Base-by-base conservation (phyloP, 2,113 vertebrate species). In the Carassius carassius region DNA sequence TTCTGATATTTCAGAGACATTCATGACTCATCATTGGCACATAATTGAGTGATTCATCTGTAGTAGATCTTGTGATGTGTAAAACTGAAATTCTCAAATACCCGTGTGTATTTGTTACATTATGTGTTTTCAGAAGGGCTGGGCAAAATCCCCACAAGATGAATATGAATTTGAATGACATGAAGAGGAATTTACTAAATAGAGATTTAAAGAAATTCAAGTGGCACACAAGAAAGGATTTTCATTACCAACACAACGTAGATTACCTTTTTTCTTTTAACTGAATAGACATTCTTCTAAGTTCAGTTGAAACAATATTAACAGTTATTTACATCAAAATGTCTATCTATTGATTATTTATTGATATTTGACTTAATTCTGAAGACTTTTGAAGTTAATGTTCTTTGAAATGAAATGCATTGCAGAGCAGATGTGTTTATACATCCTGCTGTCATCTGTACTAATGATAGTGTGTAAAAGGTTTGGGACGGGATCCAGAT, bases 31-130 rank as follows among this genome's bases (percentile, higher is more conserved):
- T 44, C 6, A 60, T 41, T 12, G 41, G 32, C 32, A n/a, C 19
- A 60, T 44, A 58, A 58, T 37, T 2, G 35, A 79, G 7, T 60
- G 77, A 79, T 25, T 79, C n/a, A 63, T 63, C 56, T 25, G 70
- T 35, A 13, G 19, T 8, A 73, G 41, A 47, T 73, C 21, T 47
- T 73, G 12, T 47, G 21, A 44, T 14, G 41, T 72, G 69, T 72
- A 41, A 0, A 19, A 44, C 35, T 44, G 35, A 44, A 72, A 72
- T n/a, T 13, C 37, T 0, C 10, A 44, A 72, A 72, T 13, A n/a
- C 37, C 69, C 12, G 2, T 60, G 56, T 65, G 12, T 7, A 44
- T 41, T 25, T 47, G 37, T 14, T 41, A 49, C 70, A 49, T 21
- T 73, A 14, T 47, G n/a, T 60, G 9, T 12, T 14, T 19, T 37